Conservation (phyloP, 37 sponge, comb jelly and placozoan species). For the Halisarca cf. caerulea region DNA sequence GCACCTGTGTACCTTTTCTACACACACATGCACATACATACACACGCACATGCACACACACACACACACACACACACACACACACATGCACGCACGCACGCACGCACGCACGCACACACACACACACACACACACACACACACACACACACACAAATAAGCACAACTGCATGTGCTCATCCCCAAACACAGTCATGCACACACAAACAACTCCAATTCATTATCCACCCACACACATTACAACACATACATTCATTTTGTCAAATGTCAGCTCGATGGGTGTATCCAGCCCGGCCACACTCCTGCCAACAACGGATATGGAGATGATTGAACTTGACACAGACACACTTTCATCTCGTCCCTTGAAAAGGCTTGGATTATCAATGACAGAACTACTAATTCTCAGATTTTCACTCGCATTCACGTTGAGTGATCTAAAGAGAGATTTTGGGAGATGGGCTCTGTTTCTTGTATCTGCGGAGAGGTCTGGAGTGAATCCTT, state of each 20-base stretch:
- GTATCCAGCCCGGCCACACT: background rate
- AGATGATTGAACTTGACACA: constrained; percentile 7
- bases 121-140: too few relatives aligned
- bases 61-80: too few relatives aligned
- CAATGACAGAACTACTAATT: constrained; percentile 25
- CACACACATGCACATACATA: too few relatives aligned
- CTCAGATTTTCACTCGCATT: background rate
- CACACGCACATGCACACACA: too few relatives aligned
- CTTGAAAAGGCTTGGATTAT: background rate
- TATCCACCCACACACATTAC: too few relatives aligned
- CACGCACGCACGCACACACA: too few relatives aligned
- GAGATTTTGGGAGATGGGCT: constrained; percentile 12
- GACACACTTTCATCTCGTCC: background rate
- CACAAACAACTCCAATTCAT: too few relatives aligned
- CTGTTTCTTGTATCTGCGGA: background rate
- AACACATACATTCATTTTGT: background rate
- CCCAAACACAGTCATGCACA: too few relatives aligned
- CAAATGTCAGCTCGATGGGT: constrained; percentile 7
- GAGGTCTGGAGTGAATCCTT: constrained; percentile 23
- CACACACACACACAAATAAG: too few relatives aligned
- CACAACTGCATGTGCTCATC: too few relatives aligned
- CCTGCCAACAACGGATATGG: constrained; percentile 7
- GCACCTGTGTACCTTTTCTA: too few relatives aligned
- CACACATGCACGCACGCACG: too few relatives aligned
- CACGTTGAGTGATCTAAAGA: constrained; percentile 6